phyloP scores from a whole-genome alignment of 1,140 invertebrate genomes.

The Macrobrachium nipponense region DNA sequence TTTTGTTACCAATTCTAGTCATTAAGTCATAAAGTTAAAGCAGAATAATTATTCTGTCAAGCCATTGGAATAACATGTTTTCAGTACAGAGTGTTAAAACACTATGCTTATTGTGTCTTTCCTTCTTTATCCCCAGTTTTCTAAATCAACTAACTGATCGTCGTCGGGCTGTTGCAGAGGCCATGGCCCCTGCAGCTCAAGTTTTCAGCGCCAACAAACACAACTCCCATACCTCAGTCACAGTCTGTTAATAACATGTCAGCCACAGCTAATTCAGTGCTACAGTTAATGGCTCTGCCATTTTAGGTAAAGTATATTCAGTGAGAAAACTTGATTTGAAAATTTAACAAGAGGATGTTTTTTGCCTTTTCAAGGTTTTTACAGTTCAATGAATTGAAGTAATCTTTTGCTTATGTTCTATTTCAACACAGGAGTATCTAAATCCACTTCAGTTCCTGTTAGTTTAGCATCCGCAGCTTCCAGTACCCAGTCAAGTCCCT shows the following conservation, averaged over 20 bases:
- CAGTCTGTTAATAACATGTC: slow-evolving; percentile 56
- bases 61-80: too few relatives aligned
- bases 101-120: background rate
- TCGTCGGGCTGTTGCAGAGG: slow-evolving; percentile 78
- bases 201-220: slow-evolving; percentile 62
- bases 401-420: background rate
- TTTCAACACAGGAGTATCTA: slow-evolving; percentile 27
- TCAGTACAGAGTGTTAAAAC: too few relatives aligned
- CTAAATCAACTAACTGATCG: slow-evolving; percentile 80
- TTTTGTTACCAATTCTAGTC: too few relatives aligned
- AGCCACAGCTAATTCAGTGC: slow-evolving; percentile 49
- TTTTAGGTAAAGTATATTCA: background rate
- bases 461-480: slow-evolving; percentile 32
- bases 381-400: too few relatives aligned
- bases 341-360: background rate
- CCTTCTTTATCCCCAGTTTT: slow-evolving; percentile 70
- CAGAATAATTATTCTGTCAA: too few relatives aligned
- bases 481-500: slow-evolving; percentile 35
- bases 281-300: slow-evolving; percentile 38
- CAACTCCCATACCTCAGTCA: slow-evolving; percentile 56
- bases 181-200: slow-evolving; percentile 67
- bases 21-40: too few relatives aligned
- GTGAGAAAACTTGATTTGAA: background rate
- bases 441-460: slow-evolving; percentile 41
- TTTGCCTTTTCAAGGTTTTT: background rate